A percentile compares a stretch with the other conserved stretches of the same genome.
Conservation (phyloP, 2,113 vertebrate species). For the Sander lucioperca region DNA sequence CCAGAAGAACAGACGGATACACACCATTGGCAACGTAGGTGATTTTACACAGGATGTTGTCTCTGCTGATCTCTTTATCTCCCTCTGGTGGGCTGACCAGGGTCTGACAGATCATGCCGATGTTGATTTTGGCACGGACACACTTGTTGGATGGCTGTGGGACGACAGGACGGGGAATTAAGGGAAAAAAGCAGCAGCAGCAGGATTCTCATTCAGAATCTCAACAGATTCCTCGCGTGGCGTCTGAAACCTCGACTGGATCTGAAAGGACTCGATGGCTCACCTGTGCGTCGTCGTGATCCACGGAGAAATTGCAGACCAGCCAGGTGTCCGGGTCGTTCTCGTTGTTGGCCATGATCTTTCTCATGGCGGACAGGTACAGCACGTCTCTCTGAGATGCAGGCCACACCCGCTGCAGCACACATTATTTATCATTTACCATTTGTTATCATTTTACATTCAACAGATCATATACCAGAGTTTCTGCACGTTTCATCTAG, state of each 20-base stretch:
- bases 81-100: slow-evolving; percentile 97
- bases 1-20: slow-evolving; percentile 43
- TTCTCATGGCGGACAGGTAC: slow-evolving; percentile 95
- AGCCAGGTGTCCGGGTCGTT: slow-evolving; percentile 98
- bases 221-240: neutral
- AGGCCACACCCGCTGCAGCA: slow-evolving; percentile 94
- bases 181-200: neutral
- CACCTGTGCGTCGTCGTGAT: slow-evolving; percentile 94
- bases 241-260: neutral
- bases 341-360: slow-evolving; percentile 92
- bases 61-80: slow-evolving; percentile 94
- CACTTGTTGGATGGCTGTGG: slow-evolving; percentile 90
- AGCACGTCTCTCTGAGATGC: slow-evolving; percentile 96
- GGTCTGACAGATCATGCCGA: slow-evolving; percentile 97
- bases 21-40: slow-evolving; percentile 98
- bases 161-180: neutral
- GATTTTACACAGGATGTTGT: slow-evolving; percentile 97
- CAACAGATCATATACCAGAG: neutral
- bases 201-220: neutral
- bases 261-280: slow-evolving; percentile 49
- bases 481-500: too few relatives aligned
- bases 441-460: neutral
- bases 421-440: neutral
- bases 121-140: slow-evolving; percentile 98
- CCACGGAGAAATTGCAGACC: slow-evolving; percentile 98